Evolutionary conservation across 2,113 vertebrate genomes (phyloP).

Genomic region (Entosphenus tridentatus): DNA sequence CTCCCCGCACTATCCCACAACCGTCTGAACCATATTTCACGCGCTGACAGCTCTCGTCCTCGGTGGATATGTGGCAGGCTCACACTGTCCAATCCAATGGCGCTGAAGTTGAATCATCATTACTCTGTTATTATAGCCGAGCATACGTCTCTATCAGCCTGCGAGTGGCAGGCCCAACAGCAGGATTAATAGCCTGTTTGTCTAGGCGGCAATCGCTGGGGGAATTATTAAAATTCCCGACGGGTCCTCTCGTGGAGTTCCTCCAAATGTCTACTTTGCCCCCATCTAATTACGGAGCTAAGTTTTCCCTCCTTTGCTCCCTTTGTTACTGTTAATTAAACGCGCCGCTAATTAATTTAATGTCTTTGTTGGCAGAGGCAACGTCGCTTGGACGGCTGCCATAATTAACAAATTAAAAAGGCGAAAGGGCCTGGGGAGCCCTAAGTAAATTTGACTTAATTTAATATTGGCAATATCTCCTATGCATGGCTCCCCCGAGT

Average conservation of each 20-base stretch:
- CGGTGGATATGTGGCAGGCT: slow-evolving; percentile 2
- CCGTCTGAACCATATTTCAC: slow-evolving; percentile 3
- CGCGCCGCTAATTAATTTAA: slow-evolving; percentile 4
- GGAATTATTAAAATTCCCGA: background rate
- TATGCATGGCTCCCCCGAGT: no score
- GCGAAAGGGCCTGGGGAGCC: background rate
- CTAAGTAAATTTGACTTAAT: background rate
- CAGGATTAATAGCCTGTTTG: slow-evolving; percentile 6
- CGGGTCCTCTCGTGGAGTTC: no score
- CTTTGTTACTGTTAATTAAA: slow-evolving; percentile 5
- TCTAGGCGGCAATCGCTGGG: slow-evolving; percentile 2
- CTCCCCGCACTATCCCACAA: slow-evolving; percentile 4
- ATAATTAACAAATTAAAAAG: slow-evolving; percentile 6
- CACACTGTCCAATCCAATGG: slow-evolving; percentile 5
- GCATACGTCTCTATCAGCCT: slow-evolving; percentile 6
- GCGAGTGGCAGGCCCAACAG: slow-evolving; percentile 1
- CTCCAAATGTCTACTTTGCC: no score
- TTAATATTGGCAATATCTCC: no score
- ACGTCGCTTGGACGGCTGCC: slow-evolving; percentile 3
- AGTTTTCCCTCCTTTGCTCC: background rate
- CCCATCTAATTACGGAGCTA: no score
- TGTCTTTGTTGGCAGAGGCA: slow-evolving; percentile 6
- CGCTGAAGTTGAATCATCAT: slow-evolving; percentile 5
- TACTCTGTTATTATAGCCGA: slow-evolving; percentile 5
- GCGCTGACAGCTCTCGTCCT: slow-evolving; percentile 1